A percentile compares a stretch with the other conserved stretches of the same genome.
Conservation (phyloP, 2,888 invertebrate genomes). For the Leuctra nigra region DNA sequence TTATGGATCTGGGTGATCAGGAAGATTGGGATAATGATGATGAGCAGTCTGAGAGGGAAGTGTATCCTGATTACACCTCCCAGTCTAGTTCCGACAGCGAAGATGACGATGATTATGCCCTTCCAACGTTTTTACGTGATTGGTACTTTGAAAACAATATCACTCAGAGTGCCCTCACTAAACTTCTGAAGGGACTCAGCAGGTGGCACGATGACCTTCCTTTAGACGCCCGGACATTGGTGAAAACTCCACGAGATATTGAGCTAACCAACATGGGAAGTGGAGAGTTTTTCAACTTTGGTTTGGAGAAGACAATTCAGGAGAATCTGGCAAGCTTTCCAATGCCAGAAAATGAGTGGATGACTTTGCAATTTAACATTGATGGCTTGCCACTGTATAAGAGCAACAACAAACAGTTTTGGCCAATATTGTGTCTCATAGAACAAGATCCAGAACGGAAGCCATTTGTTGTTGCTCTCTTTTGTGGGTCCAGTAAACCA, state of each 20-base stretch:
- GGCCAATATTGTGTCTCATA: slow-evolving; percentile 27
- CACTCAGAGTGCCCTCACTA: not conserved
- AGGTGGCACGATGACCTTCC: slow-evolving; percentile 17
- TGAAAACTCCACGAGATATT: slow-evolving; percentile 16
- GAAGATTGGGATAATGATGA: too few species aligned
- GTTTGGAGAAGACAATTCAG: not conserved
- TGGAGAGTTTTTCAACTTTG: slow-evolving; percentile 25
- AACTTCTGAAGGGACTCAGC: not conserved
- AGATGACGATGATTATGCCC: too few species aligned
- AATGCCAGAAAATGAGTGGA: not conserved
- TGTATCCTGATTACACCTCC: too few species aligned
- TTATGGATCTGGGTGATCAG: too few species aligned
- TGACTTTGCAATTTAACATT: slow-evolving; percentile 22
- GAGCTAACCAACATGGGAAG: slow-evolving; percentile 16
- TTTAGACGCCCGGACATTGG: slow-evolving; percentile 8
- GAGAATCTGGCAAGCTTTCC: not conserved
- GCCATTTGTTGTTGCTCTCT: slow-evolving; percentile 30
- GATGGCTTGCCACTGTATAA: slow-evolving; percentile 26
- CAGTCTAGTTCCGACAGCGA: too few species aligned
- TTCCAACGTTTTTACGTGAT: not conserved
- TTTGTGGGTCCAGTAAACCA: slow-evolving; percentile 28
- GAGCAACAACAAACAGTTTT: slow-evolving; percentile 22
- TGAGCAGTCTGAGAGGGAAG: too few species aligned
- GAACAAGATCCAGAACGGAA: slow-evolving; percentile 28
- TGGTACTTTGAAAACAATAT: not conserved